These are phyloP conservation scores for Heliconius charithonia DNA, from an alignment of 2,888 invertebrate genomes.

Conservation along the genomic window DNA sequence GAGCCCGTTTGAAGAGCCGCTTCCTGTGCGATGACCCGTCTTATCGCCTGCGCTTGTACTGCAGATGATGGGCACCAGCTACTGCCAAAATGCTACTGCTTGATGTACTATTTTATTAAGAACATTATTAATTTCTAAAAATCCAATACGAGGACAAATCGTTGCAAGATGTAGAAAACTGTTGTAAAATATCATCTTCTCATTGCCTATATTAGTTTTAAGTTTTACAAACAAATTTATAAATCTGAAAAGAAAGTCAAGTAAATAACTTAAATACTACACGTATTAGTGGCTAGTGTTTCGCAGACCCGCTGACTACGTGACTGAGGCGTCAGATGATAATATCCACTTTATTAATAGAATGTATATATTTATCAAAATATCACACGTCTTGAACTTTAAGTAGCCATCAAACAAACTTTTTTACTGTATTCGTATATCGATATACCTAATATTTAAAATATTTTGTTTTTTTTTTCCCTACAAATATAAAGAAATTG, in stretches of 20 bases:
- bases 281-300: conserved; percentile 33
- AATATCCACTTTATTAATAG: conserved; percentile 42
- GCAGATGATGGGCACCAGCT: conserved; percentile 40
- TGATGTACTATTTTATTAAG: background rate
- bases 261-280: conserved; percentile 24
- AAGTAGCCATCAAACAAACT: conserved; percentile 19
- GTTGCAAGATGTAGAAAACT: background rate
- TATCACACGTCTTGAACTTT: conserved; percentile 35
- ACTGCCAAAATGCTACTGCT: conserved; percentile 25
- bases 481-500: background rate
- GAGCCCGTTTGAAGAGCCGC: conserved; percentile 69
- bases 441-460: background rate
- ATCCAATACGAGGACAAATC: background rate
- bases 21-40: conserved; percentile 78
- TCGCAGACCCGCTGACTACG: conserved; percentile 45
- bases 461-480: background rate
- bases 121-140: background rate
- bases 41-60: conserved; percentile 50
- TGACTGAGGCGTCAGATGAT: conserved; percentile 40
- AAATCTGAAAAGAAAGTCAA: background rate
- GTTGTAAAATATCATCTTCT: background rate
- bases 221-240: background rate
- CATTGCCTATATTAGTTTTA: background rate
- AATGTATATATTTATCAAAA: conserved; percentile 40
- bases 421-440: background rate